Base-by-base conservation (phyloP, 1,140 invertebrate species). In the Apocrypta bakeri region DNA sequence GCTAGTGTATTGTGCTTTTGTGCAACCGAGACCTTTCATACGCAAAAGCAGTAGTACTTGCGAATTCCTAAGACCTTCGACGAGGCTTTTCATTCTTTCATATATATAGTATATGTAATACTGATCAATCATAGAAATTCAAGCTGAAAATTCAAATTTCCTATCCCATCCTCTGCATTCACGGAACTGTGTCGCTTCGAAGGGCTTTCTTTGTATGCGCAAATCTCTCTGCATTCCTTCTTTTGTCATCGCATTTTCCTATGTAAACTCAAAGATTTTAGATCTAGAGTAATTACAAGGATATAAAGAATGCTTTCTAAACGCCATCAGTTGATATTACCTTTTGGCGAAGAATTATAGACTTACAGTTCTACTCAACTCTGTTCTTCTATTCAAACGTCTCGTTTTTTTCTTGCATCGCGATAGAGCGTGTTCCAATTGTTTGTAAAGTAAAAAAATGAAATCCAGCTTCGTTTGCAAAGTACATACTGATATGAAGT, bases 261-360 rank as follows among this genome's bases (percentile, higher is more conserved):
- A 82, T 82, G 85, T 82, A 86, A 85, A 88, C 89, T 89, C n/a
- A 87, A 87, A 87, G 85, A 87, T 87, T 87, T 86, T 84, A 87
- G 85, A 88, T 87, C 86, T 68, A 37, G 79, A 87, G 88, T 89
- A 86, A 80, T 80, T 66, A 56, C n/a, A n/a, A n/a, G n/a, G n/a
- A n/a, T n/a, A n/a, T n/a, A n/a, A n/a, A n/a, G n/a, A n/a, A n/a
- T n/a, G n/a, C n/a, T n/a, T n/a, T n/a, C n/a, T n/a, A n/a, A n/a
- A 37, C 40, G 42, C 68, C 79, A 63, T 69, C n/a, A n/a, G n/a
- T n/a, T n/a, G n/a, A n/a, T n/a, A n/a, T n/a, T n/a, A n/a, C n/a
- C n/a, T n/a, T n/a, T n/a, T n/a, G n/a, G n/a, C n/a, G n/a, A n/a
- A n/a, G n/a, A n/a, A n/a, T n/a, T n/a, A n/a, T n/a, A n/a, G n/a